Evolutionary conservation across 2,797 vertebrate genomes (phyloP).

Genomic region (Myotis planiceps): DNA sequence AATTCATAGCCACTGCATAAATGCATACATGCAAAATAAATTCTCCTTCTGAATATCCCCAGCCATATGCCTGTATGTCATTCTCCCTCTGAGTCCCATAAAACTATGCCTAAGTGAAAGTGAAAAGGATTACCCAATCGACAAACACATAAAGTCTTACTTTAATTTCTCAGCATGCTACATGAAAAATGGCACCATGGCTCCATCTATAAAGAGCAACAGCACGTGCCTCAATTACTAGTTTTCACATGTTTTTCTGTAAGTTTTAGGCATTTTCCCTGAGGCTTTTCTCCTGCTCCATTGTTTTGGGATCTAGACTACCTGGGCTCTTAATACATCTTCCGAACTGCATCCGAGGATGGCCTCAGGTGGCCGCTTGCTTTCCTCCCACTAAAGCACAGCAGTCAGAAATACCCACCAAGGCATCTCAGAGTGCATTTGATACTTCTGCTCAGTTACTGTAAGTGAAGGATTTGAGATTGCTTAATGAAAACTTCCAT

Average conservation of each 20-base stretch:
- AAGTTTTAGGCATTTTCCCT: background rate
- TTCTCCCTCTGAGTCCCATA: background rate
- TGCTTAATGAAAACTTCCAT: constrained; percentile 49
- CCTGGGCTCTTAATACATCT: background rate
- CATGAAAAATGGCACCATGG: background rate
- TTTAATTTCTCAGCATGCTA: constrained; percentile 25
- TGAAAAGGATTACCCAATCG: background rate
- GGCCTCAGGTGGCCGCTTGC: background rate
- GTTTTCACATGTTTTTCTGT: background rate
- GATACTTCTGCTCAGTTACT: constrained; percentile 37
- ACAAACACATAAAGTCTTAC: background rate
- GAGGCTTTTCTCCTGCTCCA: background rate
- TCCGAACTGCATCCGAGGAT: background rate
- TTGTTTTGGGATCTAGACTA: background rate
- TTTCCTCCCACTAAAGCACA: background rate
- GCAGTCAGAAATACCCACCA: background rate
- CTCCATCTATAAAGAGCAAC: background rate
- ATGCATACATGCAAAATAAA: background rate
- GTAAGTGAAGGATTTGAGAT: background rate
- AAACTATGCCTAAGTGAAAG: background rate
- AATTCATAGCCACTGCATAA: background rate
- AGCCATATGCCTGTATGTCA: background rate
- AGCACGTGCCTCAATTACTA: background rate
- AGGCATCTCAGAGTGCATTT: background rate
- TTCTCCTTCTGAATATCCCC: background rate